Base-by-base conservation (phyloP, 2,888 invertebrate genomes). In the Leptopilina myrica region DNA sequence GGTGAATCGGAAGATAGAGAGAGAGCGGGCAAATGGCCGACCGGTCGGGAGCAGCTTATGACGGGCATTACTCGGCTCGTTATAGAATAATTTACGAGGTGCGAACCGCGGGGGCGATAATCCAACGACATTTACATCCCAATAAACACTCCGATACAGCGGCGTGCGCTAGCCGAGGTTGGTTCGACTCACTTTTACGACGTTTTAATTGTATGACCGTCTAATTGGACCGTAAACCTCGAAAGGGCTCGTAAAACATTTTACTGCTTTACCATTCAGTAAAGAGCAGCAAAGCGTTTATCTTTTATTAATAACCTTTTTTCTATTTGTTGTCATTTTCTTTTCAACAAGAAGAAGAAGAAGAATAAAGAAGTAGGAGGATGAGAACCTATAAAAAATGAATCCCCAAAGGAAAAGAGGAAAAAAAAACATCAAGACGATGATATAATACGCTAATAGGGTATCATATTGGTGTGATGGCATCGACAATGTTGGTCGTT, bases 401-500 rank as follows among this genome's bases (percentile, higher is more conserved):
- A 64, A 26, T 46, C 49, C 49, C 49, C 11, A 49, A 46, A 49
- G 49, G 15, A 66, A 26, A 26, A 15, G 15, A 66, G n/a, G n/a
- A n/a, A 20, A 20, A 20, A 20, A 20, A 20, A 67, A 49, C 43
- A 43, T 43, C 43, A 43, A 8, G 43, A 43, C 43, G 69, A 20
- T 14, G 53, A 73, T 73, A 53, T 73, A 33, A 53, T 73, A 12
- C 53, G 49, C 53, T 73, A 73, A 73, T 73, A 5, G 59, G 9
- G 33, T 26, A 73, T 73, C 33, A 56, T n/a, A 53, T 73, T 14
- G n/a, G 56, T 56, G 73, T 26, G 73, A 73, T 56, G 56, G 73
- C 56, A 73, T 33, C 73, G 73, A 33, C 92, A 93, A 93, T 93
- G 93, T 92, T 93, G 92, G 92, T 92, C 92, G 92, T 93, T 92